A percentile compares a stretch with the other conserved stretches of the same genome.
These are phyloP conservation scores for Sakesphorus luctuosus DNA, from an alignment of 2,113 vertebrate genomes.

Conservation along the genomic window DNA sequence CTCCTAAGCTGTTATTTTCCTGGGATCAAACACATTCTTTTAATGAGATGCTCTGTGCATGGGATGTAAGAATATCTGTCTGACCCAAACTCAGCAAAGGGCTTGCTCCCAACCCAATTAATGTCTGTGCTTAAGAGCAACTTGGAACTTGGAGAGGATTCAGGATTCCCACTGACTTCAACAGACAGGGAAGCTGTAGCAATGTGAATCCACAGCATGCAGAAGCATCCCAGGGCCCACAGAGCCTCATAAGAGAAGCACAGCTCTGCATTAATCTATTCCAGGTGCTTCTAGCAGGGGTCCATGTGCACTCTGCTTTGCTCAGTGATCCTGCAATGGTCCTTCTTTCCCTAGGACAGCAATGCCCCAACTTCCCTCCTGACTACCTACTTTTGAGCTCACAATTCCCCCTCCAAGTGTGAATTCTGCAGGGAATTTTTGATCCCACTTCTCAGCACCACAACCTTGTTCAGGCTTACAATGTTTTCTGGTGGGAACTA, in stretches of 20 bases:
- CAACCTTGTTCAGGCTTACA: not conserved
- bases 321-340: not conserved
- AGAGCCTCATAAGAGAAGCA: not conserved
- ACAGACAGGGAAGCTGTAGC: not conserved
- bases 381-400: not conserved
- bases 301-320: not conserved
- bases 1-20: not conserved
- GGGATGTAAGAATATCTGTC: not conserved
- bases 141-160: not conserved
- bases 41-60: not conserved
- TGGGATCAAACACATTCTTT: not conserved
- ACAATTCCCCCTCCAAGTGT: not conserved
- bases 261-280: not conserved
- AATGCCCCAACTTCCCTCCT: not conserved
- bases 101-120: not conserved
- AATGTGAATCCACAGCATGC: not conserved
- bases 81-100: not conserved
- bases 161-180: not conserved
- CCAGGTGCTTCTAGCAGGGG: not conserved
- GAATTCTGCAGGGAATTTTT: not conserved
- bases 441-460: accelerated
- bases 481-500: not conserved
- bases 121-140: not conserved
- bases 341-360: not conserved
- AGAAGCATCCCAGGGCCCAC: not conserved